Base-by-base conservation (phyloP, 2,888 invertebrate species). In the Leptopilina syphax region DNA sequence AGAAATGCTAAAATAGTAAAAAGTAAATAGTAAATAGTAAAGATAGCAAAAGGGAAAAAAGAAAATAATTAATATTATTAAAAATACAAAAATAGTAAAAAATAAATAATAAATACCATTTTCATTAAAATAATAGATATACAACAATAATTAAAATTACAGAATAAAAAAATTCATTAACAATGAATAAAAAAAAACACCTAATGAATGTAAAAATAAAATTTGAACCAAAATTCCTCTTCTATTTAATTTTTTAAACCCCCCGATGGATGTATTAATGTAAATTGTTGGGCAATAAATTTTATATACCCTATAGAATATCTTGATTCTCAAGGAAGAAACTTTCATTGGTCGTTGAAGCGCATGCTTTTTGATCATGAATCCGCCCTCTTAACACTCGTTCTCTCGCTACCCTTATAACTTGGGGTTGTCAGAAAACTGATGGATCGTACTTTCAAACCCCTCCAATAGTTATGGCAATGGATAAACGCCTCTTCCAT, bases 401-500 rank as follows among this genome's bases (percentile, higher is more conserved):
- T 4, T 34, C 34, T 34, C 34, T 34, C 34, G 3, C 73, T 77
- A 76, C 79, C 57, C 65, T 54, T 76, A 34, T 34, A 76, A 81
- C 70, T 79, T 76, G 77, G 66, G 76, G 57, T 44, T 87, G 85
- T 86, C 87, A 83, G 87, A 86, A 86, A 87, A 88, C 86, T 86
- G 84, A 89, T 87, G 88, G 87, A 87, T 85, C 86, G 85, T 84
- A 85, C 86, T 86, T 84, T 84, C 84, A 85, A 81, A 34, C 34
- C 44, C 79, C 60, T 79, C 79, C 85, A 81, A 81, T 83, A 82
- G 77, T 80, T 79, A 79, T 79, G 76, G 84, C 79, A 81, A 83
- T 85, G 87, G 86, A 89, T 89, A 88, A 89, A 88, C 88, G 88
- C 84, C 83, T 82, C 80, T 83, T 79, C 79, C 77, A 80, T 79